phyloP scores from a whole-genome alignment of 30 jellyfish, hydroid and myxozoan genomes.

The Turritopsis rubra region DNA sequence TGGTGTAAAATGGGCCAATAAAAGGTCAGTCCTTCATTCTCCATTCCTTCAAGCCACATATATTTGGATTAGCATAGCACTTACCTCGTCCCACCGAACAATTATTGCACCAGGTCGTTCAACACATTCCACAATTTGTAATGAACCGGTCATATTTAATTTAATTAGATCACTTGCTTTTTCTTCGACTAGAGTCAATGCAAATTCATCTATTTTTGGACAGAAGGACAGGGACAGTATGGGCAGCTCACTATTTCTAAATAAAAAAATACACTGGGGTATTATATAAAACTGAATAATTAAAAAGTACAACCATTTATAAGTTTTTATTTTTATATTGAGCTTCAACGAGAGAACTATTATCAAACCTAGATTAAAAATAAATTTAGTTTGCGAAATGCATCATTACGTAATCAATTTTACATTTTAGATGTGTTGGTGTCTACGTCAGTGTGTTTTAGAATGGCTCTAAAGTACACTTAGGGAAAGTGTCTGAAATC shows the following conservation, averaged over 20 bases:
- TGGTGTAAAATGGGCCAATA: neutral
- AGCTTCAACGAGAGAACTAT: too few species aligned
- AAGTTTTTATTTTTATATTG: too few species aligned
- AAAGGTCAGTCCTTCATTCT: neutral
- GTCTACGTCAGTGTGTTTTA: too few species aligned
- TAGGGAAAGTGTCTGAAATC: too few species aligned
- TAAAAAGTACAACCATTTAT: too few species aligned
- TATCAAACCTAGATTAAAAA: too few species aligned
- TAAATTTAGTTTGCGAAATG: too few species aligned
- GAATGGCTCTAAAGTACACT: too few species aligned
- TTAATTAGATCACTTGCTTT: constrained; percentile 50
- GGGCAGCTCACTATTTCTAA: constrained; percentile 59
- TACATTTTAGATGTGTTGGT: too few species aligned
- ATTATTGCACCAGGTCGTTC: constrained; percentile 96
- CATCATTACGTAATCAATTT: too few species aligned
- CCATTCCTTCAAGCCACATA: neutral
- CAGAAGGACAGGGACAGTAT: constrained; percentile 68
- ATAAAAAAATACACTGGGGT: neutral
- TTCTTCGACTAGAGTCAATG: constrained; percentile 45
- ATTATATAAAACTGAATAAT: too few species aligned
- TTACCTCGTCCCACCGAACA: constrained; percentile 97
- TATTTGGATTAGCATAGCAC: too few species aligned
- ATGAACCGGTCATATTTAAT: constrained; percentile 66
- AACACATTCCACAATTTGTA: constrained; percentile 76
- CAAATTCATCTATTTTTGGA: constrained; percentile 57